phyloP scores from a whole-genome alignment of 1,140 invertebrate species.

The Drosophila oshimai region DNA sequence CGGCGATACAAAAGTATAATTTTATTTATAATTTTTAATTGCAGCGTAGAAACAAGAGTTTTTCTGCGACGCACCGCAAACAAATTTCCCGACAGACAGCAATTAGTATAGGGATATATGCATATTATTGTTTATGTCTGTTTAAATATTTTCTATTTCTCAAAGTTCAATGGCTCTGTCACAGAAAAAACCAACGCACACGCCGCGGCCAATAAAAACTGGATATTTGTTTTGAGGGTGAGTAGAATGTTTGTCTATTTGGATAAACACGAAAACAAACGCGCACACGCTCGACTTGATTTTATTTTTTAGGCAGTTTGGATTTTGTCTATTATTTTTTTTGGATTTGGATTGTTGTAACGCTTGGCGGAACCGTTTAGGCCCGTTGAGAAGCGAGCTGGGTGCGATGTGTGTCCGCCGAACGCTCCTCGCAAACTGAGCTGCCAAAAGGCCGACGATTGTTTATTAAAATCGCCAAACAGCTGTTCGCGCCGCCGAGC shows the following conservation, averaged over 20 bases:
- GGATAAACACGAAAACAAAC: constrained; percentile 3
- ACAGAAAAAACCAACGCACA: constrained; percentile 34
- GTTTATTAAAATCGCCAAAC: constrained; percentile 72
- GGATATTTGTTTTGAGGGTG: constrained; percentile 4
- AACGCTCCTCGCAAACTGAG: constrained; percentile 68
- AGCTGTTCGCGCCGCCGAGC: constrained; percentile 53
- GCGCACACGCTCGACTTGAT: constrained; percentile 9
- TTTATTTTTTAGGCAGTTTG: no score
- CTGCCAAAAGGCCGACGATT: constrained; percentile 43
- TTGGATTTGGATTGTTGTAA: background rate
- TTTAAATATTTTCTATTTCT: constrained; percentile 23
- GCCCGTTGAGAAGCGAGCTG: constrained; percentile 46
- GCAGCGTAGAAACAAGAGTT: constrained; percentile 49
- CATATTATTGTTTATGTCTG: constrained; percentile 12
- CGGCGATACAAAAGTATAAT: background rate
- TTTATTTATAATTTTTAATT: constrained; percentile 41
- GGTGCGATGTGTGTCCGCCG: constrained; percentile 65
- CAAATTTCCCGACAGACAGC: constrained; percentile 16
- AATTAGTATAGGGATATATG: constrained; percentile 6
- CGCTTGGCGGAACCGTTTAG: constrained; percentile 43
- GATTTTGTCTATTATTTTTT: background rate
- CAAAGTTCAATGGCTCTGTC: constrained; percentile 41
- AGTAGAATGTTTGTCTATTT: constrained; percentile 8
- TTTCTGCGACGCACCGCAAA: constrained; percentile 32
- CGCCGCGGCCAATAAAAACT: constrained; percentile 31